Evolutionary conservation across 2,888 invertebrate genomes (phyloP), one percentile per base, ranked within the genome.

Genomic region (Phytoseiulus persimilis): DNA sequence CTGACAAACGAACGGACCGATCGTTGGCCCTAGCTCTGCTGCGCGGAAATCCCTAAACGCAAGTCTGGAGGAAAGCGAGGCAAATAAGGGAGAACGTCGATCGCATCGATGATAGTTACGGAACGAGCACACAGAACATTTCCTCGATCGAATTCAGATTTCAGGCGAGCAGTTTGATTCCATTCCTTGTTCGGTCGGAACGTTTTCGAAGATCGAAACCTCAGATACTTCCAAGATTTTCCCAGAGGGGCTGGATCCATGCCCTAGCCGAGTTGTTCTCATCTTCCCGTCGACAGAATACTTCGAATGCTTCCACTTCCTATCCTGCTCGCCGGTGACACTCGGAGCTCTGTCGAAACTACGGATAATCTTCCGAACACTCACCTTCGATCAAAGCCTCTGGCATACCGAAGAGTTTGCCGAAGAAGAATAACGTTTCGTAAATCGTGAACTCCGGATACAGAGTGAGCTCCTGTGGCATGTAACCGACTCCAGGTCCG

Each of bases 351-450:
- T 6, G 5, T 65, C 65, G 9, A 11, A 65, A 18, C 65, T 11
- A 14, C 65, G 28, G 28, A 65, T 65, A 65, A 2, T 28, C 65
- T 28, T 28, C 65, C 14, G 65, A 5, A 9, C 6, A 87, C 33
- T 39, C 28, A 87, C 87, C 92, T 95, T 95, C 9, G 96, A 98
- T 96, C 93, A 96, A 96, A 39, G 94, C 93, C 65, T 95, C 95
- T 92, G 95, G 94, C 97, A 98, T 97, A 91, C 97, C 96, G 93
- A 97, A 97, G 92, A 98, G 96, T 95, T 97, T 96, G 83, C 98
- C 98, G 93, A 98, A 98, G 93, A 97, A 98, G 95, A 96, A 95
- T 96, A 98, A 96, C 0, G 98, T 98, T 93, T 98, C 98, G 91
- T 95, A 95, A 92, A 98, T 97, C 83, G 97, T 96, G 93, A 98